These are phyloP conservation scores for Coluber constrictor DNA, from an alignment of 2,797 vertebrate genomes.

Conservation along the genomic window DNA sequence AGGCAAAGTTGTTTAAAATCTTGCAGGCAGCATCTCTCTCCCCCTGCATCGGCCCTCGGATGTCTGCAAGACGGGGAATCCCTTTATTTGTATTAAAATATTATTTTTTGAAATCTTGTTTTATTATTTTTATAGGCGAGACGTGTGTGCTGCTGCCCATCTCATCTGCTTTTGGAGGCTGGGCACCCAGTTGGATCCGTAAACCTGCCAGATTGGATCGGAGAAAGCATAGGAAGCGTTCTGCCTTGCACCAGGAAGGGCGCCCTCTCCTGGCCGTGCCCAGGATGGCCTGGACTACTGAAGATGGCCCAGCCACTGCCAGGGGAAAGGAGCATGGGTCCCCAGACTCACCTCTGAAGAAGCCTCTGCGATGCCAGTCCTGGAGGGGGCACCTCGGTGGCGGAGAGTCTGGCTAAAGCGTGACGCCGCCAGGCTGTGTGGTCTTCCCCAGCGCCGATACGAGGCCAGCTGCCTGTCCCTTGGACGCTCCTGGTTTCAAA, in stretches of 20 bases:
- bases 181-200: not conserved
- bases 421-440: not conserved
- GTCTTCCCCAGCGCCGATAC: not conserved
- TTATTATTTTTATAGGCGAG: not conserved
- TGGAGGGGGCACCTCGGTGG: not conserved
- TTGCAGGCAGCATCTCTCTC: too few species aligned
- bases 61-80: not conserved
- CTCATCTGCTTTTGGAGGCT: too few species aligned
- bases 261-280: not conserved
- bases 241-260: not conserved
- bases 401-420: not conserved
- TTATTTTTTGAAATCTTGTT: not conserved
- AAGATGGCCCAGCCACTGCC: not conserved
- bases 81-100: not conserved
- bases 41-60: not conserved
- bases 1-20: accelerated
- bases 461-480: not conserved
- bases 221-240: not conserved
- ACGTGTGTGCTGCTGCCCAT: too few species aligned
- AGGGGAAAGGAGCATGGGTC: not conserved
- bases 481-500: not conserved
- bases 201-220: not conserved
- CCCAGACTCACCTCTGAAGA: not conserved
- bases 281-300: not conserved
- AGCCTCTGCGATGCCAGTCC: not conserved